Evolutionary conservation across 2,888 invertebrate genomes (phyloP), one percentile per base, ranked within the genome.

Genomic region (Eupithecia subfuscata): DNA sequence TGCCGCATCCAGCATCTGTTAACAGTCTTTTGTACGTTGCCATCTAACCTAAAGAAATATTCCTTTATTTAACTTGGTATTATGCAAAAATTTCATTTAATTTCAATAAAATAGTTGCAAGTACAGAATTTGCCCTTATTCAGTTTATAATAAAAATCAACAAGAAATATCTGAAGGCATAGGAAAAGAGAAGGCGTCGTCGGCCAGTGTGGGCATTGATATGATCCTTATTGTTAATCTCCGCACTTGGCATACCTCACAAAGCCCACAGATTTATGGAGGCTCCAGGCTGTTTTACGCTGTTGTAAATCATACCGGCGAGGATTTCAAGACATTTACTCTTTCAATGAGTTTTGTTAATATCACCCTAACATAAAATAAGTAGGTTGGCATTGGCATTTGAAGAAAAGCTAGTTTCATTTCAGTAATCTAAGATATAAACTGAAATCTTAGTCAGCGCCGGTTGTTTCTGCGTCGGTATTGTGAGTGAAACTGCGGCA

Each of bases 251-350:
- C 77, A 75, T 75, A 74, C 79, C 81, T 81, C 74, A 85, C 83
- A 84, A 86, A 85, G 82, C 79, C 75, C 56, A 74, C 78, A 76
- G 78, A 81, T 79, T 79, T 79, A 79, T 81, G 81, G 76, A 80
- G 73, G 75, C 78, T 79, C 78, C 76, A 80, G 76, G 77, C 75
- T 82, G 79, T 82, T 86, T 87, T 83, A 84, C 75, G 81, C 84
- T 82, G 82, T 81, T 80, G 79, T 87, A 88, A 86, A 87, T 88
- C 84, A 85, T 83, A 80, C 80, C 84, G 71, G 80, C 72, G 73
- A 68, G 74, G 60, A 78, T 80, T 79, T 78, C 30, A 67, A 78
- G 72, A 78, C 70, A 65, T 67, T 69, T 73, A 68, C 70, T 70
- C 70, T 70, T 72, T 69, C 69, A 74, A 76, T 75, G 63, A 48